Evolutionary conservation across 2,113 vertebrate genomes (phyloP), one percentile per base, ranked within the genome.

Genomic region (Trichechus manatus): DNA sequence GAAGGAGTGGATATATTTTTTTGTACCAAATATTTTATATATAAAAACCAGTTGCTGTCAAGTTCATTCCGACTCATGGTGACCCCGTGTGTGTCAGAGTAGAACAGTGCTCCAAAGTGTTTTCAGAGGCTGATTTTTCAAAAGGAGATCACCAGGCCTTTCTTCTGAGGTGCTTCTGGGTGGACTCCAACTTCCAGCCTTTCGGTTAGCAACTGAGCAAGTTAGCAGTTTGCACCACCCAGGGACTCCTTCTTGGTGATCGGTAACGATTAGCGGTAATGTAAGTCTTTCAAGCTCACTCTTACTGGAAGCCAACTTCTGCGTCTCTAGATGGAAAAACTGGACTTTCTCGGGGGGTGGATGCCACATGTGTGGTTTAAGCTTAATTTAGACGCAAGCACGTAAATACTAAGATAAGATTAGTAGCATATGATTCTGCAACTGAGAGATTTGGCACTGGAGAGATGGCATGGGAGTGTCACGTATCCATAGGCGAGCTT

Each of bases 391-490:
- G n/a, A 83, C 42, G 66, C 47, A 70, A 15, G 19, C 50, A 9
- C 53, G 14, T 75, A 74, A 64, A 75, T 82, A 29, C 63, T 77
- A 72, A 68, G 61, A 31, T 33, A 61, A 89, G 36, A 95, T 87
- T 42, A 96, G 91, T 44, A 96, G 47, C 19, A 82, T 63, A 56
- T 90, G 29, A 5, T 86, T 93, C 89, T 83, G 20, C 91, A 91
- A 96, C 95, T 80, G 91, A 91, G 63, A 42, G 78, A 87, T 39
- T 70, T 31, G 87, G 33, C 63, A 79, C 39, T 23, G 72, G 59
- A 47, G 85, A 68, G 5, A 0, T 86, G 47, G 36, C 63, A 91
- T 66, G 15, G 31, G 4, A 33, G 5, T 97, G 44, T 96, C 92
- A 88, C 93, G 33, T 78, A 66, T 82, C 89, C 84, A 33, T n/a